Evolutionary conservation across 2,797 vertebrate genomes (phyloP).

Genomic region (Microctenopoma steveboyesi): DNA sequence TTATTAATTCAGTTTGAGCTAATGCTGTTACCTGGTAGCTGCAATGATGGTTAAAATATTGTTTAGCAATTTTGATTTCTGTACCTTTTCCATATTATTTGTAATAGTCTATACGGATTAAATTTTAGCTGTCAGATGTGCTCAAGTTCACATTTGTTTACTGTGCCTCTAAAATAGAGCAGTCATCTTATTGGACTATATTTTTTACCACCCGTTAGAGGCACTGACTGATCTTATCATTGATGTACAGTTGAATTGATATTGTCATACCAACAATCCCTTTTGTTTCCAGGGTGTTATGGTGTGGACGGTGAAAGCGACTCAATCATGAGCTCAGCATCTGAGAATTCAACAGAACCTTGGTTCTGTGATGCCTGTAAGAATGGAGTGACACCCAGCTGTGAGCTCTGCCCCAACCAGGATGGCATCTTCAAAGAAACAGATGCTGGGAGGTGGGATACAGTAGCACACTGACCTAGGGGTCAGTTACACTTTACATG

Average conservation of each 20-base stretch:
- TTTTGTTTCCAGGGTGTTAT: conserved; percentile 89
- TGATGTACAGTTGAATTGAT: conserved; percentile 9
- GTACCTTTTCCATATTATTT: too few species aligned
- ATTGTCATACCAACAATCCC: too few species aligned
- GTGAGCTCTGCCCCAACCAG: conserved; percentile 97
- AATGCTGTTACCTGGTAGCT: too few species aligned
- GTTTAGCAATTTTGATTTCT: too few species aligned
- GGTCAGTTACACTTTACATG: conserved; percentile 41
- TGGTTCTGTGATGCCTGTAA: conserved; percentile 99
- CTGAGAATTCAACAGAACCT: conserved; percentile 98
- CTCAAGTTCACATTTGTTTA: too few species aligned
- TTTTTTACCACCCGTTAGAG: background rate
- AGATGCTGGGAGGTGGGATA: conserved; percentile 93
- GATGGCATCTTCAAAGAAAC: conserved; percentile 99
- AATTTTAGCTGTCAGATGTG: too few species aligned
- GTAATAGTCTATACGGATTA: too few species aligned
- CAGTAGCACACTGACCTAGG: conserved; percentile 18
- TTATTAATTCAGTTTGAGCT: too few species aligned
- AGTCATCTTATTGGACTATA: too few species aligned
- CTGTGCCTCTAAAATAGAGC: too few species aligned
- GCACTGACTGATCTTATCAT: conserved; percentile 17
- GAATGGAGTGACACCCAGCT: conserved; percentile 95
- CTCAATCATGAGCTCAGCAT: conserved; percentile 99
- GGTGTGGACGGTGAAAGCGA: conserved; percentile 98
- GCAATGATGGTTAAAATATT: too few species aligned